A percentile compares a stretch with the other conserved stretches of the same genome.
These are phyloP conservation scores for Zophobas atratus DNA, from an alignment of 1,140 invertebrate genomes.

Conservation along the genomic window DNA sequence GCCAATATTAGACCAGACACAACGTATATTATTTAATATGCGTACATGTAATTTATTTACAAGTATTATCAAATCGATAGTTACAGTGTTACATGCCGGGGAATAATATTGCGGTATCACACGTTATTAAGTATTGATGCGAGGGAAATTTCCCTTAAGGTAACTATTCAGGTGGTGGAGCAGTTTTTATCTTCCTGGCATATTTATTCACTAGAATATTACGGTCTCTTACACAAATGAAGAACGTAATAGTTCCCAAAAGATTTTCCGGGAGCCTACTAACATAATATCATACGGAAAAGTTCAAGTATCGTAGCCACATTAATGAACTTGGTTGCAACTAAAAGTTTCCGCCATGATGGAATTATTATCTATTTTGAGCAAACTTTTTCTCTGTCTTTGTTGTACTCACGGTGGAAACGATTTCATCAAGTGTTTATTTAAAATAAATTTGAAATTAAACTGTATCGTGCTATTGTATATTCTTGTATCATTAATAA, in stretches of 20 bases:
- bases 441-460: neutral
- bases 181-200: constrained; percentile 4
- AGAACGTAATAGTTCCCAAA: constrained; percentile 23
- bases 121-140: neutral
- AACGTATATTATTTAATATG: too few relatives aligned
- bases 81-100: neutral
- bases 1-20: too few relatives aligned
- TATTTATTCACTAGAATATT: constrained; percentile 1
- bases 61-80: neutral
- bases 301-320: constrained; percentile 36
- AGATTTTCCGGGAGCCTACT: constrained; percentile 4
- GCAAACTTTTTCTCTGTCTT: constrained; percentile 27
- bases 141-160: neutral
- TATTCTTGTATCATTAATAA: constrained; percentile 31
- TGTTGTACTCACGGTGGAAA: neutral
- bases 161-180: constrained; percentile 1
- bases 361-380: constrained; percentile 36
- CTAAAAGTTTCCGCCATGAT: constrained; percentile 34
- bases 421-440: constrained; percentile 11
- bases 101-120: neutral
- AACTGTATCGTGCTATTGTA: constrained; percentile 9
- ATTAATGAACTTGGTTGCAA: constrained; percentile 36
- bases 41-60: neutral
- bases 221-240: constrained; percentile 16
- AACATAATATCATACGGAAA: constrained; percentile 29